These are phyloP conservation scores for Dreissena polymorpha DNA, from an alignment of 1,140 invertebrate genomes.

Conservation along the genomic window DNA sequence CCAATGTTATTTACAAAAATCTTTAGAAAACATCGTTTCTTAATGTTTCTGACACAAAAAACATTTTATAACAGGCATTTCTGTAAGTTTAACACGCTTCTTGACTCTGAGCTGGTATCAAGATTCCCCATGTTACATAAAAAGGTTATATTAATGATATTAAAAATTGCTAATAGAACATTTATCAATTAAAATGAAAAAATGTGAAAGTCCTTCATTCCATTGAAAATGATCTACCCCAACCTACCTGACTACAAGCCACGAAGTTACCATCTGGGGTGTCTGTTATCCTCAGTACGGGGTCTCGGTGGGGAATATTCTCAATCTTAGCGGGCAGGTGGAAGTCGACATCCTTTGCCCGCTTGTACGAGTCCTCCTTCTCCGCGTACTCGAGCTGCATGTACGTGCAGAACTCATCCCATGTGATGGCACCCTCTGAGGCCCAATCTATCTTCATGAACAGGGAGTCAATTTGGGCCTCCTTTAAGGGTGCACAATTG, in stretches of 20 bases:
- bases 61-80: no score
- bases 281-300: conserved; percentile 74
- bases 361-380: conserved; percentile 78
- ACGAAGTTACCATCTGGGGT: conserved; percentile 77
- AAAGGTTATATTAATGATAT: no score
- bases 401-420: conserved; percentile 80
- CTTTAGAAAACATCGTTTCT: no score
- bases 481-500: conserved; percentile 57
- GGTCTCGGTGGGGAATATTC: conserved; percentile 75
- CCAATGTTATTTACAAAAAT: no score
- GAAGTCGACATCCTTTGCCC: conserved; percentile 77
- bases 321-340: conserved; percentile 77
- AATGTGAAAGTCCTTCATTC: no score
- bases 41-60: no score
- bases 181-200: no score
- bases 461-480: conserved; percentile 76
- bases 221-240: no score
- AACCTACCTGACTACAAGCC: conserved; percentile 74
- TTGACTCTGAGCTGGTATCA: no score
- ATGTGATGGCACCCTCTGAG: conserved; percentile 76
- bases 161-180: no score
- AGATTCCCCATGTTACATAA: no score
- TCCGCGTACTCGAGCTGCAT: conserved; percentile 79
- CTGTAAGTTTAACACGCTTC: no score
- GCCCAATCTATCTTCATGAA: conserved; percentile 80